phyloP scores from a whole-genome alignment of 2,113 vertebrate species.

The Callorhinus ursinus region DNA sequence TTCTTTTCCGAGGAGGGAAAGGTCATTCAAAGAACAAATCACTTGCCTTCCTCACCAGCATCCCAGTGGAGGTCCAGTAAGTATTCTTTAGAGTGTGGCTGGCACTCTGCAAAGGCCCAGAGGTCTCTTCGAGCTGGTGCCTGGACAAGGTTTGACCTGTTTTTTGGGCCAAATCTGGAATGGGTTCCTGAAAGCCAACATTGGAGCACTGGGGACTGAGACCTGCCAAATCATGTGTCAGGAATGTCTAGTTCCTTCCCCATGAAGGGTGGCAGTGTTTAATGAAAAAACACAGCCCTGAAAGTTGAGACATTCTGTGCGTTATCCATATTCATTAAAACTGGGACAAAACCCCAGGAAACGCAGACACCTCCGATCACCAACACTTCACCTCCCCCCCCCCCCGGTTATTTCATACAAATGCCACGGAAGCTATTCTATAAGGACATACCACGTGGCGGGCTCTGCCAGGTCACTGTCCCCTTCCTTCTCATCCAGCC shows the following conservation, averaged over 20 bases:
- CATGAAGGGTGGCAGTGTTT: background rate
- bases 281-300: slow-evolving; percentile 54
- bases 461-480: background rate
- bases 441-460: background rate
- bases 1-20: background rate
- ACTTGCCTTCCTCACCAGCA: background rate
- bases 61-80: background rate
- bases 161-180: slow-evolving; percentile 11
- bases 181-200: background rate
- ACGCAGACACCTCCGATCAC: background rate
- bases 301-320: background rate
- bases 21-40: background rate
- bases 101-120: background rate
- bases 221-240: slow-evolving; percentile 44
- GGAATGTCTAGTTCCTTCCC: slow-evolving; percentile 44
- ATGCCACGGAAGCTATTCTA: background rate
- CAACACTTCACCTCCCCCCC: background rate
- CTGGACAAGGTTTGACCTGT: background rate
- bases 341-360: background rate
- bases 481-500: slow-evolving; percentile 33
- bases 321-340: slow-evolving; percentile 32
- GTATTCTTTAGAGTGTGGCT: background rate
- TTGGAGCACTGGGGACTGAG: background rate
- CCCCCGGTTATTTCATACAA: slow-evolving; percentile 39
- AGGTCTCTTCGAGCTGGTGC: background rate